phyloP scores from a whole-genome alignment of 35 echinoderm and acorn worm genomes.

The Lytechinus pictus region DNA sequence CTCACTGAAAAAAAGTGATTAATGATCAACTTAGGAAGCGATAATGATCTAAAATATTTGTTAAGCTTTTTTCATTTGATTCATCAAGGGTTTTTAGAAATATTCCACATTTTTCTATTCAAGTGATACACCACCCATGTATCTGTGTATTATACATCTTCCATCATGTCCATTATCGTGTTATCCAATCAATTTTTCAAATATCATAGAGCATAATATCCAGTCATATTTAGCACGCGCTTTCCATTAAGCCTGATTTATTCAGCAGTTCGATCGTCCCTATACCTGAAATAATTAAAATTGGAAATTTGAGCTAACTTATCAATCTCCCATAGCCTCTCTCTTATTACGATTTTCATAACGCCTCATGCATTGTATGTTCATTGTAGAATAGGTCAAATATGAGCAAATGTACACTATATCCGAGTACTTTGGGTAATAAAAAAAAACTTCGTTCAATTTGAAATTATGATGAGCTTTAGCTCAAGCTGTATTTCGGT shows the following conservation, averaged over 20 bases:
- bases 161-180: not conserved
- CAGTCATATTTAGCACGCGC: not conserved
- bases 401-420: not conserved
- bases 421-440: no score
- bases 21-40: no score
- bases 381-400: not conserved
- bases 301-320: not conserved
- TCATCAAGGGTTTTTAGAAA: not conserved
- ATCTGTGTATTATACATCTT: not conserved
- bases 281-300: not conserved
- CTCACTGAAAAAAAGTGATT: no score
- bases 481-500: no score
- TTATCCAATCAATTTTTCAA: not conserved
- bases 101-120: not conserved
- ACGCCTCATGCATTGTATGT: not conserved
- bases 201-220: no score
- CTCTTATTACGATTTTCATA: not conserved
- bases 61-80: no score
- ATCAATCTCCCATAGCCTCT: not conserved
- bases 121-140: not conserved
- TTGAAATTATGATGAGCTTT: no score
- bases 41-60: no score
- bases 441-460: no score
- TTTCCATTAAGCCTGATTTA: not conserved
- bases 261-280: not conserved